These are phyloP conservation scores for Poliocrania exsul DNA, from an alignment of 2,797 vertebrate species.

Conservation along the genomic window DNA sequence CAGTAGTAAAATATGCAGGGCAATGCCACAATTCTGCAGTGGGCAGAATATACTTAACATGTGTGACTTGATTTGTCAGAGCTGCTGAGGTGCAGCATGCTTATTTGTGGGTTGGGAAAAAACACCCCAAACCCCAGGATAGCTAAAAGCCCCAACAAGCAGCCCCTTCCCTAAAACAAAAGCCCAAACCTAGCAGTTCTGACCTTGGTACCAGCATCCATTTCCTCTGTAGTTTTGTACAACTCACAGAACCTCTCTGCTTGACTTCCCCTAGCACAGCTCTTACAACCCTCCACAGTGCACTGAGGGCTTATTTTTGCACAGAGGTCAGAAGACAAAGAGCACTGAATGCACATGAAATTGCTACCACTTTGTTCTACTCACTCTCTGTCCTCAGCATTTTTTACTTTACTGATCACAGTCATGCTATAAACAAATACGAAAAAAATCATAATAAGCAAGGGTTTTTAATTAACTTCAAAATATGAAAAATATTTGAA, in stretches of 20 bases:
- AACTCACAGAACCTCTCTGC: background rate
- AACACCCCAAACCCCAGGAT: accelerated
- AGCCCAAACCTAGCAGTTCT: background rate
- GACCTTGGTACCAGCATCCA: accelerated
- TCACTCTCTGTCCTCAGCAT: background rate
- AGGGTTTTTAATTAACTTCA: background rate
- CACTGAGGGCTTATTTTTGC: background rate
- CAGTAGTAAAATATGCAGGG: background rate
- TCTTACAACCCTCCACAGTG: accelerated
- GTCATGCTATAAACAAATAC: background rate
- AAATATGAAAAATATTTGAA: background rate
- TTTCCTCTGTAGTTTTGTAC: background rate
- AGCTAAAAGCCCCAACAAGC: accelerated
- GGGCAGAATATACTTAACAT: background rate
- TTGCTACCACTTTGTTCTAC: background rate
- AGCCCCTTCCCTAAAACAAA: background rate
- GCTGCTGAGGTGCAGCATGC: background rate
- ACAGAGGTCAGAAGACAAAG: background rate
- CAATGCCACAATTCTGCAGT: background rate
- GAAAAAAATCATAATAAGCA: background rate
- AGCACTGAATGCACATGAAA: background rate
- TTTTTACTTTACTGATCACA: background rate
- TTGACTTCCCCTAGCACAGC: background rate
- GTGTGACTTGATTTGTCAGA: background rate
- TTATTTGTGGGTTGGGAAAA: background rate